A percentile compares a stretch with the other conserved stretches of the same genome.
phyloP scores from a whole-genome alignment of 2,888 invertebrate species.

The Nomada flava region DNA sequence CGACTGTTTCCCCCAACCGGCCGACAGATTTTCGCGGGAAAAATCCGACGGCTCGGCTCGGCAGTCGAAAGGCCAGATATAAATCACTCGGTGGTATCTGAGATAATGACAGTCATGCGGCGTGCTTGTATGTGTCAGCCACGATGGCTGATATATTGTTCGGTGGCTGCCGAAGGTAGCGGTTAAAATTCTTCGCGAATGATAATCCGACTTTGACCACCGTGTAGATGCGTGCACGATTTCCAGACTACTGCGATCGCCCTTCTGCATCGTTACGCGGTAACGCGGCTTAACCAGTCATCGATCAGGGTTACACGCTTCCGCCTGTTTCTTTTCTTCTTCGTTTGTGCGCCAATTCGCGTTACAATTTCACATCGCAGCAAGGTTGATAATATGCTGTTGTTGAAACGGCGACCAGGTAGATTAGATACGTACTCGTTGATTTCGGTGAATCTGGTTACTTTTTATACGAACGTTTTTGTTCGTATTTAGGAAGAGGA shows the following conservation, averaged over 20 bases:
- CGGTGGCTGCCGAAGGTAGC: constrained; percentile 53
- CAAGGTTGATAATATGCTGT: no score
- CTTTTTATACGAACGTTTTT: no score
- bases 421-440: background rate
- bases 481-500: constrained; percentile 1
- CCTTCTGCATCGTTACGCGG: constrained; percentile 46
- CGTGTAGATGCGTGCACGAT: constrained; percentile 31
- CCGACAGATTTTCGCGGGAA: constrained; percentile 28
- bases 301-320: constrained; percentile 17
- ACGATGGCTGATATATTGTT: constrained; percentile 70
- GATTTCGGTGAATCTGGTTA: background rate
- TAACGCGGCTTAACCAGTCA: constrained; percentile 44
- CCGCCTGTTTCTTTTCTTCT: background rate
- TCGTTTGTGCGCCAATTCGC: background rate
- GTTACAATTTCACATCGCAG: background rate
- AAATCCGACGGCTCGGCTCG: constrained; percentile 44
- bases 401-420: background rate
- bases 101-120: constrained; percentile 73
- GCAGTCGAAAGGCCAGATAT: constrained; percentile 68
- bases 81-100: constrained; percentile 72
- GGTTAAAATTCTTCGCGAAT: constrained; percentile 69
- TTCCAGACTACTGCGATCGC: constrained; percentile 53
- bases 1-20: background rate
- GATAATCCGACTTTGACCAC: constrained; percentile 40
- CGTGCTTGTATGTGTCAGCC: constrained; percentile 64